Evolutionary conservation across 2,888 invertebrate genomes (phyloP), one percentile per base, ranked within the genome.

Genomic region (Marronus borbonicus): DNA sequence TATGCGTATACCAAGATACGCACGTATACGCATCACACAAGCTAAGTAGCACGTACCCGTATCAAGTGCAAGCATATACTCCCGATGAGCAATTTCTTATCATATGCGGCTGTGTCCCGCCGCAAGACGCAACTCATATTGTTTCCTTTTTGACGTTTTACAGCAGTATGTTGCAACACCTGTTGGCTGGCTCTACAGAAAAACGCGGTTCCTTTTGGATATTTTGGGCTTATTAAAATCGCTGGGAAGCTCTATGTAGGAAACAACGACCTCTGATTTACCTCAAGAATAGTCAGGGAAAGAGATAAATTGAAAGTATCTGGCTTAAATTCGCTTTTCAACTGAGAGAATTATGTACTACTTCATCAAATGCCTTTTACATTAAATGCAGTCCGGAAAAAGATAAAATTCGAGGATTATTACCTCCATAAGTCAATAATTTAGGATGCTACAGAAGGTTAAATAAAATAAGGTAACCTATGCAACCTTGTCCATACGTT

Each of bases 1-100:
- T 49, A 75, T 78, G 75, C 65, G 66, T 74, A 72, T 74, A 74
- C 65, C 64, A 20, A 77, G 49, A 70, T 77, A 77, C 62, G 74
- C 55, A 78, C 64, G 64, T 75, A 66, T 36, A 76, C 76, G 72
- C 72, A 60, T 60, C 39, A 39, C 44, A 39, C 60, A 60, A 62
- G 60, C 58, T 50, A 60, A 60, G 44, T 62, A 74, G 60, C 31
- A 49, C 65, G 31, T 60, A 68, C 24, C 39, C 60, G 60, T 44
- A 55, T 55, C 44, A 39, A 74, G 72, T 74, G 60, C 60, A 74
- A 55, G 55, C 58, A 74, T 60, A 74, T 74, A 74, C 60, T 74
- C 72, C 60, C 72, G 44, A 49, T 50, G 68, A 50, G 68, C 72
- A 74, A 74, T 74, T 74, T 74, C 72, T 74, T 74, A 74, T 74